phyloP scores from a whole-genome alignment of 1,140 invertebrate genomes.

The Drosophila tristis region DNA sequence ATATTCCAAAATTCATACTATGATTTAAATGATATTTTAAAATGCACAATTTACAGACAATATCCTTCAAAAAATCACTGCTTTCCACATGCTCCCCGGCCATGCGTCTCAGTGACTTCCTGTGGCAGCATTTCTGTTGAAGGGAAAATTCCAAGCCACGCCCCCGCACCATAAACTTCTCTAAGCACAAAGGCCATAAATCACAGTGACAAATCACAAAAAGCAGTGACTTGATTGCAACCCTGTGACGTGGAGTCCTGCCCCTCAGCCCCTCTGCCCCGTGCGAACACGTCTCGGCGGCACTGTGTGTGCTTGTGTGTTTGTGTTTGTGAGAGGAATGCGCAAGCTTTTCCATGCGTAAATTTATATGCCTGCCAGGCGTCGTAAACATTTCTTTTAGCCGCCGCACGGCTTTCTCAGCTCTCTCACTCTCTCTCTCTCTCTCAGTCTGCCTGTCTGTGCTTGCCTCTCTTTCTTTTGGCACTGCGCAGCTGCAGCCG shows the following conservation, averaged over 20 bases:
- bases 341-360: constrained; percentile 73
- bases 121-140: no score
- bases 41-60: no score
- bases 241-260: constrained; percentile 19
- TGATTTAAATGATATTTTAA: no score
- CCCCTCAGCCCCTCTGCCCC: neutral
- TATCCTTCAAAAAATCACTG: no score
- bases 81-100: no score
- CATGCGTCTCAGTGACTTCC: no score
- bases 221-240: constrained; percentile 52
- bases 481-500: constrained; percentile 71
- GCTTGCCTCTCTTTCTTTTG: constrained; percentile 9
- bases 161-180: neutral
- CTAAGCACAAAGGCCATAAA: constrained; percentile 38
- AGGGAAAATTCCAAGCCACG: neutral
- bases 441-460: constrained; percentile 1
- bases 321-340: constrained; percentile 48
- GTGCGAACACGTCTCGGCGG: no score
- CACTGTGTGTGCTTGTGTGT: neutral
- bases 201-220: constrained; percentile 60
- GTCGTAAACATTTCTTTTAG: constrained; percentile 77
- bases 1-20: no score
- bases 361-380: constrained; percentile 77
- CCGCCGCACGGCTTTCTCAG: constrained; percentile 64
- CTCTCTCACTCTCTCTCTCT: constrained; percentile 7